Evolutionary conservation across 2,113 vertebrate genomes (phyloP), one percentile per base, ranked within the genome.

Genomic region (Sphaerodactylus townsendi): DNA sequence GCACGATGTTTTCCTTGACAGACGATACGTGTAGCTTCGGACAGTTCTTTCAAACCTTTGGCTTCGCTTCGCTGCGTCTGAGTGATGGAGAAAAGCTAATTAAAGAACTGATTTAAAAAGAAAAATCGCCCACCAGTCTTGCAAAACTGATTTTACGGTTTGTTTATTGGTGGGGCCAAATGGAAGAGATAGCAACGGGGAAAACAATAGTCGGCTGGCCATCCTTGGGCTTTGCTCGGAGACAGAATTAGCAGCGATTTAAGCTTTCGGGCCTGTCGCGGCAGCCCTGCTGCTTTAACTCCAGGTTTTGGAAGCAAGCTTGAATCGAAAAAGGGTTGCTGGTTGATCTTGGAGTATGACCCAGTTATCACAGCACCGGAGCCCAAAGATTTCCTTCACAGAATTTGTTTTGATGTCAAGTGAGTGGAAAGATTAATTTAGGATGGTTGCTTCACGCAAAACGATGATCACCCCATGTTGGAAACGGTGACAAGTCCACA

Each of bases 21-120:
- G 48, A 19, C 28, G 37, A 41, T 33, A 46, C 30, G 48, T 30
- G 79, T 37, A 53, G 21, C 33, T 30, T 14, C 15, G 17, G 9
- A 37, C 50, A 56, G 56, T 37, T 23, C 10, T 37, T n/a, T 69
- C n/a, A 25, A 35, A 53, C 30, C 56, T 46, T 37, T 17, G 68
- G 66, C 23, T 71, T 81, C n/a, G 79, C 79, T 71, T 25, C 14
- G 6, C 66, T 71, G 79, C 35, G 66, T 35, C 66, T 81, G 68
- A 81, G 28, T 41, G 66, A 81, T 35, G 5, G 79, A 70, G 35
- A 56, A 56, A 81, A 81, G 66, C 79, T 81, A 68, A 71, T 81
- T 81, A 81, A 81, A 81, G 46, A 30, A 46, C 66, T 53, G 79
- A 56, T 50, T 44, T 69, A 80, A 80, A 53, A 69, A 10, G 48